Base-by-base conservation (phyloP, 2,797 vertebrate genomes). In the Protosalanx chinensis region DNA sequence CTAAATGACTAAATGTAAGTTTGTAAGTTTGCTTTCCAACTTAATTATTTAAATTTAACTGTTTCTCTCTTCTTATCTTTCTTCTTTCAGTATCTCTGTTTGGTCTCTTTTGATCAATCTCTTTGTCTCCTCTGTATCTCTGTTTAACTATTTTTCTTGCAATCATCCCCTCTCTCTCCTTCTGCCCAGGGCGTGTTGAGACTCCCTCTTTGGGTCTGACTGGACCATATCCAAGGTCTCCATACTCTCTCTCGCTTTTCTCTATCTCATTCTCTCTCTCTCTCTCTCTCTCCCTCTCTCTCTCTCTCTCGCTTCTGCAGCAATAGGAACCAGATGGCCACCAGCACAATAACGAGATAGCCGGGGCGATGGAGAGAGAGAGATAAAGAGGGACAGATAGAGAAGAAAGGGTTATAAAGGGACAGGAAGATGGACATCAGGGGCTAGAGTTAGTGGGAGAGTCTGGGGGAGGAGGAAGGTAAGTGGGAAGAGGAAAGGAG, bases 281-380 rank as follows among this genome's bases (percentile, higher is more conserved):
- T 6, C 46, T 49, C 46, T 49, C 46, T 49, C 46, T 6, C 8
- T 49, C 46, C 0, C 46, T 49, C 46, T 49, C 46, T 49, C 46
- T 49, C 46, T 49, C 46, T 3, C 8, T 49, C 46, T 71, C 76
- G 81, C 74, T 72, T 68, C 67, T 77, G 72, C 77, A 76, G 77
- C 84, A 85, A 86, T 83, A 75, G 79, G 83, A 85, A 79, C 75
- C 86, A 88, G 85, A 88, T 88, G 85, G 81, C 70, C 35, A 67
- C 66, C 68, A 68, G 49, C 75, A 83, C 75, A 82, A 79, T 77
- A 80, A 75, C 71, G 75, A 72, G 75, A 69, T 69, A 69, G 53
- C 56, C 62, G 35, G 37, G 41, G 33, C 41, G 69, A 69, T 37
- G 29, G 62, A 35, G 57, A 46, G 64, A 70, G 20, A 64, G 63